These are phyloP conservation scores for Malthinus flaveolus DNA, from an alignment of 2,888 invertebrate species.

Conservation along the genomic window DNA sequence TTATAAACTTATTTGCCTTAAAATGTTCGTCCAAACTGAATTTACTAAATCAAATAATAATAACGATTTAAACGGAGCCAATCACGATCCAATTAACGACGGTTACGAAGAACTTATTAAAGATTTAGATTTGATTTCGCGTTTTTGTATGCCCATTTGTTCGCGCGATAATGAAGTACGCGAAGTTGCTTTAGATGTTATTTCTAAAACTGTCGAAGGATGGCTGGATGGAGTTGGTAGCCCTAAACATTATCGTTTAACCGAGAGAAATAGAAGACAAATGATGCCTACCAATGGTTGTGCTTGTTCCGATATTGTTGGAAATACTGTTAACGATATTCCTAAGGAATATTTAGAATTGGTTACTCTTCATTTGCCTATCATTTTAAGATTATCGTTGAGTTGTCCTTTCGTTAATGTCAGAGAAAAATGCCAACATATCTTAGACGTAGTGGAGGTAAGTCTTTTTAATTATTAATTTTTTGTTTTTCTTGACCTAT, in stretches of 20 bases:
- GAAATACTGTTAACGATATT: slow-evolving; percentile 49
- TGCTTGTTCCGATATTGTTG: slow-evolving; percentile 54
- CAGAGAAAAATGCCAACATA: slow-evolving; percentile 60
- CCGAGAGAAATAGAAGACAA: slow-evolving; percentile 48
- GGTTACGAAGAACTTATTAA: slow-evolving; percentile 44
- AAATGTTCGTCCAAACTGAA: slow-evolving; percentile 52
- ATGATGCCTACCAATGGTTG: slow-evolving; percentile 49
- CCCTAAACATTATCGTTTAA: slow-evolving; percentile 53
- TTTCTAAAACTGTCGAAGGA: slow-evolving; percentile 58
- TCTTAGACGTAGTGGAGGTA: slow-evolving; percentile 63
- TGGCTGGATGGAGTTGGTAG: slow-evolving; percentile 60
- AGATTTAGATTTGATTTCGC: slow-evolving; percentile 57
- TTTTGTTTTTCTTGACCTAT: background rate
- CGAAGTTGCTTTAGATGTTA: slow-evolving; percentile 57
- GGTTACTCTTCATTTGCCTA: slow-evolving; percentile 60
- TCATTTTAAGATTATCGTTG: slow-evolving; percentile 60
- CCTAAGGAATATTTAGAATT: slow-evolving; percentile 59
- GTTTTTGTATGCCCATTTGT: slow-evolving; percentile 59
- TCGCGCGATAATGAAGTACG: slow-evolving; percentile 58
- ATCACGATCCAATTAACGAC: slow-evolving; percentile 33
- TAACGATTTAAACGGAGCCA: slow-evolving; percentile 43
- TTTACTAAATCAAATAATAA: slow-evolving; percentile 50
- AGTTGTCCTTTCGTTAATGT: slow-evolving; percentile 65
- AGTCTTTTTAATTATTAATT: slow-evolving; percentile 33
- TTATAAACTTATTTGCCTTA: slow-evolving; percentile 35